These are phyloP conservation scores for Antigone vipio DNA, from an alignment of 2,113 vertebrate genomes.

Conservation along the genomic window DNA sequence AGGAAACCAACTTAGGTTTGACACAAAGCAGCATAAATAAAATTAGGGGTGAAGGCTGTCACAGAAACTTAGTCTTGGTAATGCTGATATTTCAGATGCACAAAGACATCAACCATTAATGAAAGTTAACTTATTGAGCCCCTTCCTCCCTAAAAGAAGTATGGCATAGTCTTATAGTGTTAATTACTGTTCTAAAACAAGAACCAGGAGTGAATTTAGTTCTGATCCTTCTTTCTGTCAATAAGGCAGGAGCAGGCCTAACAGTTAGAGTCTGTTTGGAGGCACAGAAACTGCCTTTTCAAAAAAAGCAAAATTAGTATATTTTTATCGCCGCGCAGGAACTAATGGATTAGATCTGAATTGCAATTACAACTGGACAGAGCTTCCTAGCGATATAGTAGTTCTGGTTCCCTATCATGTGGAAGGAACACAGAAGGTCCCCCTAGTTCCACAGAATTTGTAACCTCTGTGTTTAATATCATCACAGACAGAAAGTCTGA, in stretches of 20 bases:
- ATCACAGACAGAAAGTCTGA: not conserved
- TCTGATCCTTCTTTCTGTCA: not conserved
- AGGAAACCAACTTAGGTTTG: not conserved
- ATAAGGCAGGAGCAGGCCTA: not conserved
- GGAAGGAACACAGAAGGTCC: not conserved
- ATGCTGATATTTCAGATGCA: not conserved
- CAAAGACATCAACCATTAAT: not conserved
- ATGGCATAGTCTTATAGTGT: not conserved
- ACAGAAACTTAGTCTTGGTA: not conserved
- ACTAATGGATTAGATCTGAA: not conserved
- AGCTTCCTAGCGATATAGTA: not conserved
- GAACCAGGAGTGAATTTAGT: not conserved
- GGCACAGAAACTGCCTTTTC: not conserved
- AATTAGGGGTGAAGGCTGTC: not conserved
- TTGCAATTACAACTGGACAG: not conserved
- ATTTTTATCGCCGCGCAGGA: not conserved
- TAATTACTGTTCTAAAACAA: not conserved
- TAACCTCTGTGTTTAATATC: not conserved
- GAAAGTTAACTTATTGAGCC: not conserved
- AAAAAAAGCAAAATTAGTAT: accelerated
- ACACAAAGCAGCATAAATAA: not conserved
- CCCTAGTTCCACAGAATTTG: not conserved
- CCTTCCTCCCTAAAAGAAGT: not conserved
- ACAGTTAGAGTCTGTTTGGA: not conserved
- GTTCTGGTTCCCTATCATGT: not conserved